Conservation (phyloP, 2,888 invertebrate species). For the Rotaria sp. region DNA sequence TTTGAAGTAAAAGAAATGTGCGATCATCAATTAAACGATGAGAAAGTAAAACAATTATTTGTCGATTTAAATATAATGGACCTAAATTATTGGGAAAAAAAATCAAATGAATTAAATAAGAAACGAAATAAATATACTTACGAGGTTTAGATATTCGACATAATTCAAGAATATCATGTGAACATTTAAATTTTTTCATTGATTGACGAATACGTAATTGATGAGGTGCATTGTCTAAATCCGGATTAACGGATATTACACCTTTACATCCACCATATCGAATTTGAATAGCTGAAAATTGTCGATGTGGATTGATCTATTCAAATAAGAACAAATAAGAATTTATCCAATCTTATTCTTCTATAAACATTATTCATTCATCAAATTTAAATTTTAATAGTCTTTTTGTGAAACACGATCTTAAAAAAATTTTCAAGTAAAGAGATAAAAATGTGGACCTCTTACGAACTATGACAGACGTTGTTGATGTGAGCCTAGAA, state of each 20-base stretch:
- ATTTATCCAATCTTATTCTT: no score
- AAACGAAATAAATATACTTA: background rate
- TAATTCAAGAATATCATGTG: background rate
- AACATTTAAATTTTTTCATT: background rate
- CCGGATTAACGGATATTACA: background rate
- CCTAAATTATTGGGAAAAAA: background rate
- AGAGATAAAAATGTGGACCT: no score
- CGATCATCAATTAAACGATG: background rate
- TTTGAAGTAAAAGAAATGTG: constrained; percentile 10
- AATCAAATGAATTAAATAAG: no score
- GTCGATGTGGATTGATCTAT: background rate
- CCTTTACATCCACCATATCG: constrained; percentile 24
- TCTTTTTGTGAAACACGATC: no score
- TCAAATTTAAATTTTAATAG: no score
- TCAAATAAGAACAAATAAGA: background rate
- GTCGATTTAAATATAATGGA: background rate
- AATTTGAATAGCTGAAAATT: constrained; percentile 11
- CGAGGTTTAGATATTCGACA: constrained; percentile 9
- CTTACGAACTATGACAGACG: no score
- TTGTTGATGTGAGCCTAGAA: no score
- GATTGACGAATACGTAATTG: background rate
- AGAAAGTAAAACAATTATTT: background rate
- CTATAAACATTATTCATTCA: no score
- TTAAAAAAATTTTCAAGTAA: no score
- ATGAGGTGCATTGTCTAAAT: background rate